phyloP scores from a whole-genome alignment of 2,888 invertebrate species.

The Heliconius charithonia region DNA sequence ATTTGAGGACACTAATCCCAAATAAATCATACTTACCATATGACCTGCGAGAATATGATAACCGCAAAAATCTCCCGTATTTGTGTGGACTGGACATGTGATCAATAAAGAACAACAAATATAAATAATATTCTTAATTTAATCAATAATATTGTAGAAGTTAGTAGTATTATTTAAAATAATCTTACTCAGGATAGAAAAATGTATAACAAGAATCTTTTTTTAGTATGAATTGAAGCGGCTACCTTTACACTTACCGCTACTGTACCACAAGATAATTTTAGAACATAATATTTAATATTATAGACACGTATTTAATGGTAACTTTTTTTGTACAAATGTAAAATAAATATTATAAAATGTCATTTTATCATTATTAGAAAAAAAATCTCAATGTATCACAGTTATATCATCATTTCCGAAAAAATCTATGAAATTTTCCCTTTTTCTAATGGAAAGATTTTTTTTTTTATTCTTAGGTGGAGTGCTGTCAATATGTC shows the following conservation, averaged over 20 bases:
- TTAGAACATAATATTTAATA: not conserved
- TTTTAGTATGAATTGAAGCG: not conserved
- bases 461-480: not conserved
- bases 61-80: no score
- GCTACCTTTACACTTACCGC: not conserved
- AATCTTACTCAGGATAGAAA: not conserved
- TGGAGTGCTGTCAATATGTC: conserved; percentile 62
- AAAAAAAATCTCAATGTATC: conserved; percentile 20
- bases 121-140: conserved; percentile 14
- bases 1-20: no score
- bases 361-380: not conserved
- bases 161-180: not conserved
- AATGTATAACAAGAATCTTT: not conserved
- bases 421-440: not conserved
- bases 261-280: no score
- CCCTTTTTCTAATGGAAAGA: not conserved
- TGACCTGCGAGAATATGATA: no score
- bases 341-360: not conserved
- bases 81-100: not conserved
- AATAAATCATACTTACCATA: no score
- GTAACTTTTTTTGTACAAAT: not conserved
- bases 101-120: not conserved
- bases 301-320: not conserved
- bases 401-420: conserved; percentile 7
- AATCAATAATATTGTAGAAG: not conserved